Conservation (phyloP, 2,888 invertebrate species). For the Sycophila texana region DNA sequence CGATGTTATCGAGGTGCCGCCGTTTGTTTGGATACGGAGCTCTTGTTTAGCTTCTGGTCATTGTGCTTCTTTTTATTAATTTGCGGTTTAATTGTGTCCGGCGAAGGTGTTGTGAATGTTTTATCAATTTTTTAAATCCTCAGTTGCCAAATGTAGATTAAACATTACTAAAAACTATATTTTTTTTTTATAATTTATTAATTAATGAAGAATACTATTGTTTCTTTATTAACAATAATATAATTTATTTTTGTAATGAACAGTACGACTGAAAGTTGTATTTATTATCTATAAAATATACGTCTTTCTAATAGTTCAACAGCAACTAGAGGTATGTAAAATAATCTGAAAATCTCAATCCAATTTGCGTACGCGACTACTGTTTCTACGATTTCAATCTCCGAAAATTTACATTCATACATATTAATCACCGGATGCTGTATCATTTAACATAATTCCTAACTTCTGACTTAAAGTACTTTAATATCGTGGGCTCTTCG, state of each 20-base stretch:
- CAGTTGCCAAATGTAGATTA: too few relatives aligned
- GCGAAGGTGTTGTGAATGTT: too few relatives aligned
- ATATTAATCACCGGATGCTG: constrained; percentile 45
- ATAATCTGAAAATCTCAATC: constrained; percentile 35
- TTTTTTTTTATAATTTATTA: too few relatives aligned
- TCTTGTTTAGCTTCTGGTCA: too few relatives aligned
- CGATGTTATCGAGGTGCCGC: background rate
- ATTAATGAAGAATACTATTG: too few relatives aligned
- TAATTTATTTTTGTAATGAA: too few relatives aligned
- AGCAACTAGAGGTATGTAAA: constrained; percentile 16
- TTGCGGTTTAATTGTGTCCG: too few relatives aligned
- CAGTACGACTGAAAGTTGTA: too few relatives aligned
- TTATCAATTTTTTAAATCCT: too few relatives aligned
- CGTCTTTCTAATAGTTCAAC: background rate
- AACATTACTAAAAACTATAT: too few relatives aligned
- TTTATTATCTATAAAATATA: background rate
- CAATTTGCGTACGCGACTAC: constrained; percentile 12
- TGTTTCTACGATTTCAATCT: constrained; percentile 45
- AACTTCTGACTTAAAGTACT: constrained; percentile 36
- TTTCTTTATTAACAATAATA: too few relatives aligned
- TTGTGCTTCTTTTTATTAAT: too few relatives aligned
- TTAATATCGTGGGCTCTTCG: constrained; percentile 13
- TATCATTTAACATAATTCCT: constrained; percentile 41
- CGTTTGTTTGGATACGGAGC: background rate
- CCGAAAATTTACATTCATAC: constrained; percentile 44